Evolutionary conservation across 2,888 invertebrate genomes (phyloP), one percentile per base, ranked within the genome.

Genomic region (Ennomos fuscantarius): DNA sequence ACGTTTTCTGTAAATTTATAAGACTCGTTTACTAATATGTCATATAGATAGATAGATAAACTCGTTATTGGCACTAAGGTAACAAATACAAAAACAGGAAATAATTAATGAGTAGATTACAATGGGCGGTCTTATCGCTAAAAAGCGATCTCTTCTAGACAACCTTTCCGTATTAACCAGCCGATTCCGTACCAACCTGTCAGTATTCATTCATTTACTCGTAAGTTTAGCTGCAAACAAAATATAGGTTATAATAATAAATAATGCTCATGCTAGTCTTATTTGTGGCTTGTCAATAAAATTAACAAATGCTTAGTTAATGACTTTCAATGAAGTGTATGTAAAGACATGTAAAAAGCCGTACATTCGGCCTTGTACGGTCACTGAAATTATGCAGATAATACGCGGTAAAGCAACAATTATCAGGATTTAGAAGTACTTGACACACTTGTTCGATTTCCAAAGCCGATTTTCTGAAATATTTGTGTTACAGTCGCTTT

Each of bases 391-490:
- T 61, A 63, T 56, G 44, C 53, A 55, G 59, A 55, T 59, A 66
- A 50, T 61, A 53, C 56, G 50, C 45, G 47, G 44, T 52, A 48
- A 50, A 61, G 47, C 40, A 44, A 60, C 53, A 53, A 41, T 12
- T 15, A 41, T 55, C 52, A 63, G 57, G 60, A 59, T 60, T 64
- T 62, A 51, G 60, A 54, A 46, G 44, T 49, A 63, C 67, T 66
- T 63, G 70, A 65, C 63, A 69, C 69, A 68, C 70, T 67, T 69
- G 71, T 70, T 65, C 49, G 66, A 69, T 60, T 67, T 69, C 64
- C 62, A 57, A 69, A 13, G 37, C 40, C 41, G 49, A 55, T 62
- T 62, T 53, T 60, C 43, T 55, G 48, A n/a, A 47, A 52, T 47
- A 42, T 13, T 51, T 53, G 55, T 52, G 46, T 60, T 64, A 69